Evolutionary conservation across 2,113 vertebrate species (phyloP).

Genomic region (Malurus cyaneus): DNA sequence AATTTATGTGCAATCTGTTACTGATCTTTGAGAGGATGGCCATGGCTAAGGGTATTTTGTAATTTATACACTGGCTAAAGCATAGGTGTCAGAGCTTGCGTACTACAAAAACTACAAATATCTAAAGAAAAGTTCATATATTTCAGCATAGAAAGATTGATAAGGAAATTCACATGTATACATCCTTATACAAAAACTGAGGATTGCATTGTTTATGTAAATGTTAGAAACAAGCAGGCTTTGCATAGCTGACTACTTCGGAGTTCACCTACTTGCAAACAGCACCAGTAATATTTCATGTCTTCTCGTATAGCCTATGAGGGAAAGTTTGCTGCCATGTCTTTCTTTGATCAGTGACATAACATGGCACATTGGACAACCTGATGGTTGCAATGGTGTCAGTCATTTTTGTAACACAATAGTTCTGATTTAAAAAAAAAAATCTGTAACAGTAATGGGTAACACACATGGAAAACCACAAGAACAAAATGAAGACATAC

Average conservation of each 20-base stretch:
- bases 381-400: neutral
- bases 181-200: neutral
- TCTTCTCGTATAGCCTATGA: neutral
- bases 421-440: neutral
- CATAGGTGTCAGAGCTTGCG: neutral
- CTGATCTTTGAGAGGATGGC: neutral
- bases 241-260: neutral
- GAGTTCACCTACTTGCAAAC: neutral
- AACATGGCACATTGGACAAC: accelerated
- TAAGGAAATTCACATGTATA: neutral
- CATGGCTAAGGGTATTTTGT: neutral
- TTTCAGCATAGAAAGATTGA: neutral
- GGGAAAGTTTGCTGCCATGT: neutral
- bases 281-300: neutral
- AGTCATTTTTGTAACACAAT: neutral
- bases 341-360: neutral
- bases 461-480: neutral
- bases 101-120: neutral
- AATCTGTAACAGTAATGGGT: neutral
- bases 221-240: neutral
- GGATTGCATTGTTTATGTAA: neutral
- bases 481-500: neutral
- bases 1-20: neutral
- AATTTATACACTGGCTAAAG: neutral
- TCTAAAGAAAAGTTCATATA: neutral